phyloP scores from a whole-genome alignment of 2,797 vertebrate genomes.

The Cryptoblepharus egeriae region DNA sequence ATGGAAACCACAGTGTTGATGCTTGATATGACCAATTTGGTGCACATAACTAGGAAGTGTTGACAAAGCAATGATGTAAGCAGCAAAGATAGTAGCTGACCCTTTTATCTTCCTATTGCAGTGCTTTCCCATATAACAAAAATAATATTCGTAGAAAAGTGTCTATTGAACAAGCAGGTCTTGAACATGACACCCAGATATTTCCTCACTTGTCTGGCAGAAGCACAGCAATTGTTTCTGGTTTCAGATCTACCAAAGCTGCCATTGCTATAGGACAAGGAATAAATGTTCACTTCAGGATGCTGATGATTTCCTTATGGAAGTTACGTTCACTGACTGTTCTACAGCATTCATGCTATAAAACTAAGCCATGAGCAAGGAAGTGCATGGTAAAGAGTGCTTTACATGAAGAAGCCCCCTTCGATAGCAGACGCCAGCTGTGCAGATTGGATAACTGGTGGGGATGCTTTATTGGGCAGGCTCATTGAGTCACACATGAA shows the following conservation, averaged over 20 bases:
- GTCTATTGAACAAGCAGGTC: neutral
- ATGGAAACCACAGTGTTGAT: neutral
- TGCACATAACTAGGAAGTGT: neutral
- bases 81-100: conserved; percentile 40
- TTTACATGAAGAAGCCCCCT: neutral
- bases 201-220: neutral
- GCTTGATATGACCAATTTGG: neutral
- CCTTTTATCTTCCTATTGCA: conserved; percentile 26
- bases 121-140: conserved; percentile 43
- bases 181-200: neutral
- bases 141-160: conserved; percentile 42
- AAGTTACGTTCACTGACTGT: neutral
- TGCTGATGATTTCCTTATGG: neutral
- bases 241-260: neutral
- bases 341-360: neutral
- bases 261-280: neutral
- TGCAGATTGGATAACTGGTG: neutral
- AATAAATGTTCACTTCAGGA: neutral
- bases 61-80: conserved; percentile 11
- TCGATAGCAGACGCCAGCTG: neutral
- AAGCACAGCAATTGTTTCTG: neutral
- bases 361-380: neutral
- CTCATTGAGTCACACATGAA: neutral
- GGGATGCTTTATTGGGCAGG: neutral
- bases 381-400: neutral